Base-by-base conservation (phyloP, 2,888 invertebrate species). In the Chrysolina haemoptera region DNA sequence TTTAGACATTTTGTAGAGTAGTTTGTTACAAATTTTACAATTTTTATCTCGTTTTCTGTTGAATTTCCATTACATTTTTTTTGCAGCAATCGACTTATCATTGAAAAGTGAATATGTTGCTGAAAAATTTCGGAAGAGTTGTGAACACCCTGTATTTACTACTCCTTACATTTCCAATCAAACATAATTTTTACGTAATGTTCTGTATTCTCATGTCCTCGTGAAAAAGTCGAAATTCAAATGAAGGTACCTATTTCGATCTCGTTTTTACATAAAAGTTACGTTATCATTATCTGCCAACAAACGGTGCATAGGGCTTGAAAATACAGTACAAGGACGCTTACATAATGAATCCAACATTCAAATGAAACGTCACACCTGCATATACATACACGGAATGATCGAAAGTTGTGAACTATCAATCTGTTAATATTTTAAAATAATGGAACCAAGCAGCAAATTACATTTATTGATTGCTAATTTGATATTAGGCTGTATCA, bases 311-410 rank as follows among this genome's bases (percentile, higher is more conserved):
- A 73, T 76, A 71, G 76, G 74, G 70, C 59, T 67, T 55, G 62
- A 71, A 68, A 67, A 76, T 76, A 63, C 70, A 74, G 70, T 18
- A 72, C 74, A 76, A 76, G 74, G 74, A 11, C 70, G 50, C 64
- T 74, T 73, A 69, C 70, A 68, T 74, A 76, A 74, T 55, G 22
- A 18, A 59, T 14, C 43, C 64, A 70, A 70, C 48, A 68, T 66
- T 73, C 62, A 66, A 20, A 35, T 66, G n/a, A 76, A 75, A 73
- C 78, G 74, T 79, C 76, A 79, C 76, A 73, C 76, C 76, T 77
- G 74, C 78, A 73, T 73, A 63, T 50, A 64, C 53, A 55, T 46
- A 63, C 20, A 50, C 12, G 72, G 65, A 48, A 46, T 27, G 27
- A 5, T 59, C 27, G 6, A 27, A 59, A 59, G 27, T 27, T 27